Percentiles rank a stretch among this genome's conserved stretches.
Conservation (phyloP, 2,113 vertebrate genomes). For the Prionailurus bengalensis region DNA sequence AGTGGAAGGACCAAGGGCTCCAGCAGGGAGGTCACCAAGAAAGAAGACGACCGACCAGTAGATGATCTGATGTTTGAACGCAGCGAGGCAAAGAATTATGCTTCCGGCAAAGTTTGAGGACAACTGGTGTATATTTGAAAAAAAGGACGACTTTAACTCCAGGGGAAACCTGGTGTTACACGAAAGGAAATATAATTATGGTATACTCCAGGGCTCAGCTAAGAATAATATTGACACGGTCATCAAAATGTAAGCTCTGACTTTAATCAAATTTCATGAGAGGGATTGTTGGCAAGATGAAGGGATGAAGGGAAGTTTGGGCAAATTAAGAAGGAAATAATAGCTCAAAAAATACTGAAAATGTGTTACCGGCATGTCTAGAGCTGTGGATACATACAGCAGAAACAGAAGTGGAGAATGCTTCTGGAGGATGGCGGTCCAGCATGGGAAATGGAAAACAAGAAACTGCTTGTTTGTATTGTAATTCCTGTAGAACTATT, state of each 20-base stretch:
- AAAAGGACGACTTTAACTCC: background rate
- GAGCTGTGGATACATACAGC: background rate
- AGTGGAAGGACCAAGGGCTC: background rate
- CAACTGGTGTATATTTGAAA: background rate
- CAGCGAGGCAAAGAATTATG: background rate
- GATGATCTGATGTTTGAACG: background rate
- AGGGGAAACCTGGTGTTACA: background rate
- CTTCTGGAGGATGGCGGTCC: accelerated
- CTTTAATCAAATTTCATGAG: background rate
- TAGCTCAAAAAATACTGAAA: background rate
- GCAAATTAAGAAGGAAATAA: background rate
- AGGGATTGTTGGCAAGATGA: background rate
- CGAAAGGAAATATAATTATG: background rate
- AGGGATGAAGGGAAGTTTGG: background rate
- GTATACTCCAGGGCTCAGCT: background rate
- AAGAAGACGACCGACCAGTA: accelerated
- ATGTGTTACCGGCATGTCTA: background rate
- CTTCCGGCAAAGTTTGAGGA: background rate
- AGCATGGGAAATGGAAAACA: background rate
- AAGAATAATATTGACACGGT: background rate
- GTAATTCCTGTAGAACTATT: background rate
- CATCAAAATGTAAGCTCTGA: background rate
- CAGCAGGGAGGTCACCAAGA: background rate
- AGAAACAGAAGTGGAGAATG: background rate
- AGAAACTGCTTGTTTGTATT: background rate